Evolutionary conservation across 2,888 invertebrate genomes (phyloP), one percentile per base, ranked within the genome.

Genomic region (Luffia ferchaultella): DNA sequence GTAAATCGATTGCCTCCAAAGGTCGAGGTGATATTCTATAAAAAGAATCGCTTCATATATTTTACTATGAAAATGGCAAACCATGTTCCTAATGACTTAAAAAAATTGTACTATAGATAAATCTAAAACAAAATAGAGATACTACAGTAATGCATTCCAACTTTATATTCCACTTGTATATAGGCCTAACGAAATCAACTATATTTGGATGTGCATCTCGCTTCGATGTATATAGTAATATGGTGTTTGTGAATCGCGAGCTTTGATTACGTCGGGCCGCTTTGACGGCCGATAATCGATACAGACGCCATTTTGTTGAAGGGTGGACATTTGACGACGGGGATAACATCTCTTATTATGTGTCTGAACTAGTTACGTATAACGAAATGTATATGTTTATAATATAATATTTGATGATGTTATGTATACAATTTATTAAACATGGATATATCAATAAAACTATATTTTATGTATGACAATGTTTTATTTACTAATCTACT

Each of bases 391-490:
- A 80, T 82, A 83, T 83, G 82, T 83, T 82, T 82, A 76, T 82
- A 80, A 83, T 82, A 80, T 80, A 82, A 80, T 80, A 80, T 80
- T 82, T 80, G 80, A 82, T 78, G 80, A 82, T 80, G 80, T 82
- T 83, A 83, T 82, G 79, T 83, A 83, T 83, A 83, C 82, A 83
- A 80, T 83, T 82, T 83, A 83, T 83, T 83, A 83, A 83, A 83
- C 80, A 80, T 83, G 79, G 70, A 80, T 82, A 82, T 82, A 83
- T 82, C 82, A 84, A 85, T 84, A 84, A 84, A 84, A 85, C 82
- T 85, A 85, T 85, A 84, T 85, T 85, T 84, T 85, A 83, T 84
- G 83, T 84, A 84, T 67, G 70, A 74, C 63, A 60, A n/a, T n/a
- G n/a, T n/a, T 73, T 74, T 68, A 64, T 79, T 80, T 76, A 70